Conservation (phyloP, 2,113 vertebrate species). For the Pungitius pungitius region DNA sequence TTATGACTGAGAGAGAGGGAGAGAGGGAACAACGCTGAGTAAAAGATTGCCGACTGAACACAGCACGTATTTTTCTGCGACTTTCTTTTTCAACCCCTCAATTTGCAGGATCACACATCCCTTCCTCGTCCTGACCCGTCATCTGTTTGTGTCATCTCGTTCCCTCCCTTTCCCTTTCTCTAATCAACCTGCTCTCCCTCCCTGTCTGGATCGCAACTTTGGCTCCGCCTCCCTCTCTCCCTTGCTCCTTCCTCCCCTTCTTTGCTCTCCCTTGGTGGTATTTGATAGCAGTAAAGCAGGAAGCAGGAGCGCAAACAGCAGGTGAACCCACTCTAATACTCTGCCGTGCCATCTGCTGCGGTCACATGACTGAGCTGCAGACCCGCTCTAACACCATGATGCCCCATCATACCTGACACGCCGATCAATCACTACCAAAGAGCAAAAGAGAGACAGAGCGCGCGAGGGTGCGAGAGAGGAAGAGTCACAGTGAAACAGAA, state of each 20-base stretch:
- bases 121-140: constrained; percentile 10
- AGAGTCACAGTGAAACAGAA: constrained; percentile 18
- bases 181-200: constrained; percentile 20
- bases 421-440: constrained; percentile 89
- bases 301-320: constrained; percentile 89
- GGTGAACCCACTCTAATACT: constrained; percentile 83
- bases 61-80: constrained; percentile 4
- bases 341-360: constrained; percentile 89
- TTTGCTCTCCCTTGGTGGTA: constrained; percentile 79
- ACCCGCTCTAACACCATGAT: constrained; percentile 88
- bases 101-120: constrained; percentile 33
- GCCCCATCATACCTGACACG: constrained; percentile 93
- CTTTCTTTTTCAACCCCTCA: constrained; percentile 20
- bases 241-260: constrained; percentile 36
- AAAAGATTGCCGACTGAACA: constrained; percentile 21
- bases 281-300: constrained; percentile 77
- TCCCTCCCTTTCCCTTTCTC: constrained; percentile 7
- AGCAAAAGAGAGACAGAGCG: constrained; percentile 49
- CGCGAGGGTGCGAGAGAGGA: constrained; percentile 20
- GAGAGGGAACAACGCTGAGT: constrained; percentile 24
- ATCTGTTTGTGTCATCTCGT: constrained; percentile 37
- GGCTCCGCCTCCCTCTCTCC: constrained; percentile 38
- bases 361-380: constrained; percentile 85
- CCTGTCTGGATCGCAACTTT: constrained; percentile 28
- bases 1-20: constrained; percentile 38